phyloP scores from a whole-genome alignment of 2,113 vertebrate species.

The Misgurnus mizolepis region DNA sequence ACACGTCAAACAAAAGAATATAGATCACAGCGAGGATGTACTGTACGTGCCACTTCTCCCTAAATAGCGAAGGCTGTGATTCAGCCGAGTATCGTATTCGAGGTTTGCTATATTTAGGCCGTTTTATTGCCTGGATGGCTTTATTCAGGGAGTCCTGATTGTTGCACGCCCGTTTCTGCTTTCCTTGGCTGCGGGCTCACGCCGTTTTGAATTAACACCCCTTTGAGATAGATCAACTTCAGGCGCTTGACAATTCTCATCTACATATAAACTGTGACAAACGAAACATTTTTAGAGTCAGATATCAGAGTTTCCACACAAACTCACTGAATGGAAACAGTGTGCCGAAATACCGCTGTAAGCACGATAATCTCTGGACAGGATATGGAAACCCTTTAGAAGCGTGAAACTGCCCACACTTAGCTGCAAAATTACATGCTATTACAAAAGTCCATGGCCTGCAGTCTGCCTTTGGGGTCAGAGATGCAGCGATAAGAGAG shows the following conservation, averaged over 20 bases:
- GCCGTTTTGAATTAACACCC: conserved; percentile 45
- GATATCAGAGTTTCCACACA: conserved; percentile 16
- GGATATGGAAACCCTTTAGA: conserved; percentile 36
- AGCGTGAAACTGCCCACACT: conserved; percentile 35
- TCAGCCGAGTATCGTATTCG: conserved; percentile 62
- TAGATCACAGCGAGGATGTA: conserved; percentile 35
- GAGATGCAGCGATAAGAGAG: conserved; percentile 38
- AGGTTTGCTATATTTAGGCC: conserved; percentile 70
- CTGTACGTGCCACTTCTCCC: conserved; percentile 29
- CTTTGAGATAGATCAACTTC: conserved; percentile 29
- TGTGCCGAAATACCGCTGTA: conserved; percentile 11
- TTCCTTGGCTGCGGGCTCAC: conserved; percentile 56
- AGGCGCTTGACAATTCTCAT: neutral
- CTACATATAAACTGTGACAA: conserved; percentile 10
- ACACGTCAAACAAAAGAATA: conserved; percentile 38
- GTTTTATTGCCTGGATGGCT: conserved; percentile 63
- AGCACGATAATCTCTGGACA: conserved; percentile 32
- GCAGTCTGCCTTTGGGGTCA: conserved; percentile 27
- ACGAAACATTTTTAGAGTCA: neutral
- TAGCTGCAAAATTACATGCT: conserved; percentile 18
- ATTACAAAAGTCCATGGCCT: neutral
- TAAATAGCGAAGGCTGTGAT: conserved; percentile 51
- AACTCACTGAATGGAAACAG: conserved; percentile 18
- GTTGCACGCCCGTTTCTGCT: conserved; percentile 56
- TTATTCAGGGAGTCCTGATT: conserved; percentile 66